Percentiles rank a stretch among this genome's conserved stretches.
Evolutionary conservation across 2,888 invertebrate species (phyloP).

Genomic region (Lycaena phlaeas): DNA sequence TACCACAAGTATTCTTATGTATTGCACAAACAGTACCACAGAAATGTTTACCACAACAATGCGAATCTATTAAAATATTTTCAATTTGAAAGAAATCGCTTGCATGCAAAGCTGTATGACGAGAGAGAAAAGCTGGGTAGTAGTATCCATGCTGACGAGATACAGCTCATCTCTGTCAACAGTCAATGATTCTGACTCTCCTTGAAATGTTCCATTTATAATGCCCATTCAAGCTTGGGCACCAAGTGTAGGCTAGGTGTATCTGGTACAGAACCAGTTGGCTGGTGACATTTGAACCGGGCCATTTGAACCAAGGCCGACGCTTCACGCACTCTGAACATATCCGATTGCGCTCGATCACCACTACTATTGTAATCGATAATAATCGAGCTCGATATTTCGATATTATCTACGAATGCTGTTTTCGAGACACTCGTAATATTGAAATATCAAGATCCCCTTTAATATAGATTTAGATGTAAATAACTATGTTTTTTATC

Average conservation of each 20-base stretch:
- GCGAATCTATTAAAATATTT: not conserved
- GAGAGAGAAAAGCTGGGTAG: not conserved
- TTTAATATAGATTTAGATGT: too few relatives aligned
- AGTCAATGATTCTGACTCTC: too few relatives aligned
- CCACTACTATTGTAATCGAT: not conserved
- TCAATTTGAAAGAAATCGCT: not conserved
- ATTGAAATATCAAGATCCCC: too few relatives aligned
- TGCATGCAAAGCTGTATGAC: not conserved
- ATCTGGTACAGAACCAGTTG: conserved; percentile 17
- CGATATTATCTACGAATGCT: too few relatives aligned
- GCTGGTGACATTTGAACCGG: conserved; percentile 35
- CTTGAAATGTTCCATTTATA: too few relatives aligned
- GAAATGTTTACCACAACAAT: conserved; percentile 1
- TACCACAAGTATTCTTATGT: not conserved
- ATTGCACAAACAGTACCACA: not conserved
- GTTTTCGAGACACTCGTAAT: too few relatives aligned
- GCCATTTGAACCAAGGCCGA: conserved; percentile 27
- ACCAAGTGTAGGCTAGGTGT: too few relatives aligned
- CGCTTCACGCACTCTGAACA: conserved; percentile 26
- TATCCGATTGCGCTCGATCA: conserved; percentile 16
- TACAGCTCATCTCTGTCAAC: too few relatives aligned
- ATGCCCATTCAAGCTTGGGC: too few relatives aligned
- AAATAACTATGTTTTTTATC: too few relatives aligned
- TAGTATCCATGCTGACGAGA: too few relatives aligned
- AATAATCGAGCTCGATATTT: too few relatives aligned